Evolutionary conservation across 1,140 invertebrate species (phyloP).

Genomic region (Drosophila bipectinata): DNA sequence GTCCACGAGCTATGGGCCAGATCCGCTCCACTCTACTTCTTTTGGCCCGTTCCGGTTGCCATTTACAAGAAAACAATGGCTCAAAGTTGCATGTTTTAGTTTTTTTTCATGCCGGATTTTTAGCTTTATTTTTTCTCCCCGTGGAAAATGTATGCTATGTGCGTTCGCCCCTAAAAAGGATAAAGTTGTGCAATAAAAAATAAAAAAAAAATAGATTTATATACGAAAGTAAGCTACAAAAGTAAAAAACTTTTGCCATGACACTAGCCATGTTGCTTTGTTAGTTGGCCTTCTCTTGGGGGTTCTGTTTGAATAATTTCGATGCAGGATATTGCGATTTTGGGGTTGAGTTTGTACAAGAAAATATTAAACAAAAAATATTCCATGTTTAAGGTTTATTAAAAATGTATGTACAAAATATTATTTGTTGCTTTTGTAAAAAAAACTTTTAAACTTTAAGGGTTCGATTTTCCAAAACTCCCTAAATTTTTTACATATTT

Average conservation of each 20-base stretch:
- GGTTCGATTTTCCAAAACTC: background rate
- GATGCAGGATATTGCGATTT: slow-evolving; percentile 1
- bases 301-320: slow-evolving; percentile 47
- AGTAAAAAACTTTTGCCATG: slow-evolving; percentile 56
- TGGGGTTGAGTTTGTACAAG: slow-evolving; percentile 8
- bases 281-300: slow-evolving; percentile 37
- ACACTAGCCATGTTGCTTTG: slow-evolving; percentile 64
- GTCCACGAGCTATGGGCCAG: slow-evolving; percentile 4
- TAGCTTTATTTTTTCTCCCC: slow-evolving; percentile 9
- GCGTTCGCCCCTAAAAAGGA: slow-evolving; percentile 57
- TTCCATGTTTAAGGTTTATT: background rate
- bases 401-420: background rate
- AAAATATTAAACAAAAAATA: background rate
- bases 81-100: slow-evolving; percentile 43
- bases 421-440: too few relatives aligned
- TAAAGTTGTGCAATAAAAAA: slow-evolving; percentile 72
- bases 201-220: slow-evolving; percentile 27
- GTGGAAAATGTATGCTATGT: slow-evolving; percentile 65
- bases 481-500: background rate
- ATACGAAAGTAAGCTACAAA: slow-evolving; percentile 18
- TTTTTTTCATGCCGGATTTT: slow-evolving; percentile 8
- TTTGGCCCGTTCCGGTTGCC: slow-evolving; percentile 46
- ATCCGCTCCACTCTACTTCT: slow-evolving; percentile 1
- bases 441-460: background rate
- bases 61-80: slow-evolving; percentile 79